These are phyloP conservation scores for Larimichthys crocea DNA, from an alignment of 2,113 vertebrate species.

Conservation along the genomic window DNA sequence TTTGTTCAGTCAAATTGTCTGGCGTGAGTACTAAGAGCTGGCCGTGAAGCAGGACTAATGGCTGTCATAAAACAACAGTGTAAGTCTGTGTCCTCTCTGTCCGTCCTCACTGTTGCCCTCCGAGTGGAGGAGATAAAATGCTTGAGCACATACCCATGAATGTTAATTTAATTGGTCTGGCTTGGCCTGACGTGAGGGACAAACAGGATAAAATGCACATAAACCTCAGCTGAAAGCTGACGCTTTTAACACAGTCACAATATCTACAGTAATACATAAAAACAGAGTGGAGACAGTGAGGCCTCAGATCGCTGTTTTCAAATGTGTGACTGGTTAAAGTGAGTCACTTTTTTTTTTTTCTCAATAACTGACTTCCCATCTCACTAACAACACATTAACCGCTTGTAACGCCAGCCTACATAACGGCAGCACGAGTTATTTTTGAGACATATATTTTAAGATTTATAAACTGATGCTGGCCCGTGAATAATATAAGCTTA, in stretches of 20 bases:
- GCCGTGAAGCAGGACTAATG: constrained; percentile 62
- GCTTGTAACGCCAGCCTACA: constrained; percentile 40
- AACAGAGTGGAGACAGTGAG: constrained; percentile 3
- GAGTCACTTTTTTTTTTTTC: constrained; percentile 34
- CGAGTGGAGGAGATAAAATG: constrained; percentile 60
- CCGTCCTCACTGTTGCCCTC: constrained; percentile 42
- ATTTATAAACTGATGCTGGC: constrained; percentile 42
- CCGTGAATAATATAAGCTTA: constrained; percentile 75
- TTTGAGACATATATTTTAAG: constrained; percentile 56
- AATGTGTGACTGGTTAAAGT: constrained; percentile 16
- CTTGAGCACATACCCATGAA: constrained; percentile 56
- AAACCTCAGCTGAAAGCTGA: constrained; percentile 33
- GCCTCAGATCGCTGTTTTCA: constrained; percentile 16
- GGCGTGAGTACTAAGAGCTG: constrained; percentile 27
- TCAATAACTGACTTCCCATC: constrained; percentile 20
- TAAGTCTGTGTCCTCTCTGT: constrained; percentile 63
- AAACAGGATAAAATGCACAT: constrained; percentile 56
- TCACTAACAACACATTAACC: neutral
- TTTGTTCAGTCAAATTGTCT: constrained; percentile 26
- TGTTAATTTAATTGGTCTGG: constrained; percentile 68
- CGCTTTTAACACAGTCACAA: constrained; percentile 34
- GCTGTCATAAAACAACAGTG: constrained; percentile 64
- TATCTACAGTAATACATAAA: constrained; percentile 5
- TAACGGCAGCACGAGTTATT: constrained; percentile 53
- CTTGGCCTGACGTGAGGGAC: constrained; percentile 44